These are phyloP conservation scores for Phyllotreta cruciferae DNA, from an alignment of 2,888 invertebrate species.

Conservation along the genomic window DNA sequence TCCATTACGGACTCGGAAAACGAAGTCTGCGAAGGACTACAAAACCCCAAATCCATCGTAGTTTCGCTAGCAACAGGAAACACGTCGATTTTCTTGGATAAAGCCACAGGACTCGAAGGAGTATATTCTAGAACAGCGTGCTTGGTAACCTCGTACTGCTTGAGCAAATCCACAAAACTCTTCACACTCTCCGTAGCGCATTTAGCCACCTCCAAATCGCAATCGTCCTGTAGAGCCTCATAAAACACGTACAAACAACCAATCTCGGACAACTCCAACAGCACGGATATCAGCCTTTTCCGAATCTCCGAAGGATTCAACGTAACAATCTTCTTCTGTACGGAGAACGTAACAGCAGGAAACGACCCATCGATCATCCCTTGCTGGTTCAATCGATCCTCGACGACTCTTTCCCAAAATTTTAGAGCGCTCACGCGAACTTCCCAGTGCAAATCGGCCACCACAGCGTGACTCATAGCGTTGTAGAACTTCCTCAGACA, in stretches of 20 bases:
- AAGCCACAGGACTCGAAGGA: conserved; percentile 34
- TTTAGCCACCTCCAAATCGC: conserved; percentile 75
- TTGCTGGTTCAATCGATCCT: conserved; percentile 71
- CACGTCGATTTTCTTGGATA: neutral
- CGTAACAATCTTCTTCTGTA: conserved; percentile 79
- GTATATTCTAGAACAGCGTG: conserved; percentile 46
- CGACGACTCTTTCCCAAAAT: conserved; percentile 76
- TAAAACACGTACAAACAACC: conserved; percentile 76
- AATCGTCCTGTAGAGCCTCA: conserved; percentile 71
- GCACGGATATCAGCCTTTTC: conserved; percentile 68
- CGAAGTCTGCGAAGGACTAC: conserved; percentile 43
- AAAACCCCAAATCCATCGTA: neutral
- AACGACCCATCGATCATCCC: conserved; percentile 86
- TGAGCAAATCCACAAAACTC: conserved; percentile 64
- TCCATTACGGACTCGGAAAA: conserved; percentile 66
- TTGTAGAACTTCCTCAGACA: conserved; percentile 65
- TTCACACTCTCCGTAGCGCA: conserved; percentile 65
- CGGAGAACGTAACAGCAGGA: conserved; percentile 81
- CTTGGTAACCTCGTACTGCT: conserved; percentile 64
- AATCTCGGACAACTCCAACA: conserved; percentile 71
- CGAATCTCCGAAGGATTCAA: conserved; percentile 73
- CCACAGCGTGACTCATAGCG: conserved; percentile 71
- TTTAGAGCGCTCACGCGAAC: conserved; percentile 75
- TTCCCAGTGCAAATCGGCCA: conserved; percentile 82
- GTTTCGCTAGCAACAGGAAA: neutral